Conservation (phyloP, 2,888 invertebrate species). For the Andrena hattorfiana region DNA sequence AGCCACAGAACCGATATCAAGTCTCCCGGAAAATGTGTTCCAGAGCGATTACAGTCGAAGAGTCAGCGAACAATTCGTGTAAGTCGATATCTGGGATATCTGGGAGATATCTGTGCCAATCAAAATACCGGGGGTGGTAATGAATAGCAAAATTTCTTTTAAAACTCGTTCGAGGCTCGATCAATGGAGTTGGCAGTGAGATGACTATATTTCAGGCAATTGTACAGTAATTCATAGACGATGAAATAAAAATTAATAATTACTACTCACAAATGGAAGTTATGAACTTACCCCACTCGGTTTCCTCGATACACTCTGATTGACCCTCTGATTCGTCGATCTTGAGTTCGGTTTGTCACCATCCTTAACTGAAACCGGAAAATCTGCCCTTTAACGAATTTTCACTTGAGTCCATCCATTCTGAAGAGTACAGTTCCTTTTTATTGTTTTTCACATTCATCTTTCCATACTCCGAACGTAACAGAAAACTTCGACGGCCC, state of each 20-base stretch:
- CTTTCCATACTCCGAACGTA: background rate
- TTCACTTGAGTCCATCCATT: background rate
- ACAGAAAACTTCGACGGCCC: background rate
- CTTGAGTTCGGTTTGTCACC: constrained; percentile 80
- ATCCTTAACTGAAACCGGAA: constrained; percentile 81
- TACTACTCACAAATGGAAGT: background rate
- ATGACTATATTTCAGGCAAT: too few species aligned
- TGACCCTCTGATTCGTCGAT: constrained; percentile 79
- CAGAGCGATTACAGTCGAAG: background rate
- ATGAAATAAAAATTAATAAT: too few species aligned
- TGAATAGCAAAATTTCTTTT: background rate
- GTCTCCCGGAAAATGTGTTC: background rate
- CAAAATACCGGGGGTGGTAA: background rate
- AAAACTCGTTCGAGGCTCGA: background rate
- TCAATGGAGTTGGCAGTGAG: too few species aligned
- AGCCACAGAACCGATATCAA: constrained; percentile 12
- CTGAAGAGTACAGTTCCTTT: background rate
- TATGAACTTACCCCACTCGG: constrained; percentile 81
- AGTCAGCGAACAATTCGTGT: background rate
- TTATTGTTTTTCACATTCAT: background rate
- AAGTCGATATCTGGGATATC: background rate
- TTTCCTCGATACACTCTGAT: constrained; percentile 82
- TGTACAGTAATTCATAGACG: too few species aligned
- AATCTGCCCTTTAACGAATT: background rate
- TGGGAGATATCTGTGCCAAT: constrained; percentile 15